phyloP scores from a whole-genome alignment of 1,140 invertebrate genomes.

The Cephus cinctus region DNA sequence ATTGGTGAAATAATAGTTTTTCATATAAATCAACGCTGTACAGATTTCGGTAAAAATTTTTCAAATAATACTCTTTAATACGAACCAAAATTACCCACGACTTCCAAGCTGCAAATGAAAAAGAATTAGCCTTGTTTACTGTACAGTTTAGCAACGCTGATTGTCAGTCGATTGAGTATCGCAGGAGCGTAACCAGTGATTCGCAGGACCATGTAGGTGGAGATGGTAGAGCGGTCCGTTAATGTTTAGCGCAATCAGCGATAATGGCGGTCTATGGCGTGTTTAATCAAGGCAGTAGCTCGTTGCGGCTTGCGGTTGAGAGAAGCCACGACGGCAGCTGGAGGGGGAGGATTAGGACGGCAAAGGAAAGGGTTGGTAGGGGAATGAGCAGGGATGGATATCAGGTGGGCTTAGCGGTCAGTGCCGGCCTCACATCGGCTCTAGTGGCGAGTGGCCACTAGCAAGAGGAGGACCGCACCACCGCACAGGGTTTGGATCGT shows the following conservation, averaged over 20 bases:
- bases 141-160: too few species aligned
- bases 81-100: too few species aligned
- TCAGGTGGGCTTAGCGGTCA: constrained; percentile 54
- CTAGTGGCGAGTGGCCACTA: constrained; percentile 49
- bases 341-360: too few species aligned
- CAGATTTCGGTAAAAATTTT: too few species aligned
- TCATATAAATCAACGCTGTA: too few species aligned
- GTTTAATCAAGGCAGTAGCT: constrained; percentile 59
- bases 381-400: constrained; percentile 20
- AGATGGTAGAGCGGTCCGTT: constrained; percentile 40
- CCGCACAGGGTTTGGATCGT: constrained; percentile 27
- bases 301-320: constrained; percentile 54
- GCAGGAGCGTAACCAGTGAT: too few species aligned
- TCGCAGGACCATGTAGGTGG: constrained; percentile 16
- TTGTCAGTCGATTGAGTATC: too few species aligned
- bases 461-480: constrained; percentile 38
- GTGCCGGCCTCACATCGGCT: constrained; percentile 41
- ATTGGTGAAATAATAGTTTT: too few species aligned
- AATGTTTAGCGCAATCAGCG: constrained; percentile 60
- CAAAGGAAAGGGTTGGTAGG: constrained; percentile 45
- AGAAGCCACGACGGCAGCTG: constrained; percentile 35
- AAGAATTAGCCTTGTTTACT: too few species aligned
- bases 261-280: constrained; percentile 58
- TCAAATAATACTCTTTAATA: too few species aligned
- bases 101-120: too few species aligned